A percentile compares a stretch with the other conserved stretches of the same genome.
phyloP scores from a whole-genome alignment of 2,797 vertebrate species.

The Hoplostethus atlanticus region DNA sequence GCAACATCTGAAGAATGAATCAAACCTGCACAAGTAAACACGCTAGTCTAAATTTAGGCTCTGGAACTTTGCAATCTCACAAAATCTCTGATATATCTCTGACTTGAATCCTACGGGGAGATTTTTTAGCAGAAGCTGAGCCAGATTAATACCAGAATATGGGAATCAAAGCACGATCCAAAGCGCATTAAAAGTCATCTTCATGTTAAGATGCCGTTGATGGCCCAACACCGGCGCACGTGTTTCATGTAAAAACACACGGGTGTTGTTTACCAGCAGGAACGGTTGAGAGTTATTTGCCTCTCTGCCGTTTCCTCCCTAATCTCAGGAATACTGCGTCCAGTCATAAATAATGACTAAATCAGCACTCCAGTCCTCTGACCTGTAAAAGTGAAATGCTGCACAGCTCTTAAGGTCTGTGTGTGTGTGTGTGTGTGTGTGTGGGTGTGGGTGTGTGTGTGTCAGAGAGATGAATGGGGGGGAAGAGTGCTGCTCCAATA shows the following conservation, averaged over 20 bases:
- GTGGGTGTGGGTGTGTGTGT: constrained; percentile 17
- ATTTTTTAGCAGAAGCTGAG: background rate
- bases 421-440: constrained; percentile 40
- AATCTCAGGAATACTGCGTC: constrained; percentile 52
- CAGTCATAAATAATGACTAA: constrained; percentile 78
- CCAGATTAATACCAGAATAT: background rate
- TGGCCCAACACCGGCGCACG: background rate
- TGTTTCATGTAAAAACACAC: constrained; percentile 14
- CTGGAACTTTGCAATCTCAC: background rate
- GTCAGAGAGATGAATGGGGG: constrained; percentile 51
- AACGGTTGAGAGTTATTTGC: constrained; percentile 22
- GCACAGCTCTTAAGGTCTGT: constrained; percentile 42
- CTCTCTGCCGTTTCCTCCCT: constrained; percentile 36
- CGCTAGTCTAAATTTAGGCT: constrained; percentile 7
- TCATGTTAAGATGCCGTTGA: background rate
- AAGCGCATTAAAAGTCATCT: background rate
- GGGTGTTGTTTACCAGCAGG: constrained; percentile 19
- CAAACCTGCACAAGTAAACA: constrained; percentile 23
- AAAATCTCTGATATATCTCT: background rate
- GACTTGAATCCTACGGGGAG: background rate
- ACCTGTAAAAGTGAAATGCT: constrained; percentile 68
- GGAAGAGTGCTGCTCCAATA: background rate
- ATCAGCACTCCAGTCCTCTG: constrained; percentile 64
- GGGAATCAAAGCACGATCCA: background rate
- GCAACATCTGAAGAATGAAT: constrained; percentile 10